Evolutionary conservation across 2,888 invertebrate species (phyloP).

Genomic region (Dinocampus coccinellae): DNA sequence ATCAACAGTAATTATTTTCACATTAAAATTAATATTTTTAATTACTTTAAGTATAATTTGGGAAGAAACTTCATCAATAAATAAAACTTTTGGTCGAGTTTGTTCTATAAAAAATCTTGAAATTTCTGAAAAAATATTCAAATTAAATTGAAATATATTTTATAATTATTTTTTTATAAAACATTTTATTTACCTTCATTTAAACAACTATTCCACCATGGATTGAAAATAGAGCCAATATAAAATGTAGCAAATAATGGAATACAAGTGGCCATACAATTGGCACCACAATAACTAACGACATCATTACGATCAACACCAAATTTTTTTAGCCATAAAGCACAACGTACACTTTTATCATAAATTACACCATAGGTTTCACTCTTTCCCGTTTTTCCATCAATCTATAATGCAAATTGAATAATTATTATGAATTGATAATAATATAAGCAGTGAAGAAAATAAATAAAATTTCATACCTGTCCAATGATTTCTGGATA

Average conservation of each 20-base stretch:
- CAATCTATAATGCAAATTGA: slow-evolving; percentile 46
- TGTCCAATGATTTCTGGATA: slow-evolving; percentile 46
- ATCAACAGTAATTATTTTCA: slow-evolving; percentile 51
- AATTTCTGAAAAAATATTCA: slow-evolving; percentile 44
- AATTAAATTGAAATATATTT: not conserved
- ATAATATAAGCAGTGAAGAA: too few species aligned
- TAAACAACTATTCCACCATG: slow-evolving; percentile 55
- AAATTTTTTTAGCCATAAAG: slow-evolving; percentile 56
- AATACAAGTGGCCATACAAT: slow-evolving; percentile 53
- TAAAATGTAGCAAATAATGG: slow-evolving; percentile 54
- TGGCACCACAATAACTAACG: slow-evolving; percentile 53
- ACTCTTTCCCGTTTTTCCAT: slow-evolving; percentile 46
- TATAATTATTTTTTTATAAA: not conserved
- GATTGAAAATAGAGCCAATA: slow-evolving; percentile 54
- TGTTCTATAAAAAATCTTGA: slow-evolving; percentile 51
- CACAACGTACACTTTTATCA: slow-evolving; percentile 55
- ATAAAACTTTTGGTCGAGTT: slow-evolving; percentile 55
- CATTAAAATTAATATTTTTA: slow-evolving; percentile 40
- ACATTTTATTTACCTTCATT: slow-evolving; percentile 47
- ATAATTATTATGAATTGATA: too few species aligned
- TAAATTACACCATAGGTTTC: slow-evolving; percentile 51
- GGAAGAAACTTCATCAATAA: slow-evolving; percentile 43
- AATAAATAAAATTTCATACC: slow-evolving; percentile 38
- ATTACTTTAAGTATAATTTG: slow-evolving; percentile 39
- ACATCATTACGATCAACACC: slow-evolving; percentile 53